Evolutionary conservation across 2,888 invertebrate genomes (phyloP), one percentile per base, ranked within the genome.

Genomic region (Ceraclea dissimilis): DNA sequence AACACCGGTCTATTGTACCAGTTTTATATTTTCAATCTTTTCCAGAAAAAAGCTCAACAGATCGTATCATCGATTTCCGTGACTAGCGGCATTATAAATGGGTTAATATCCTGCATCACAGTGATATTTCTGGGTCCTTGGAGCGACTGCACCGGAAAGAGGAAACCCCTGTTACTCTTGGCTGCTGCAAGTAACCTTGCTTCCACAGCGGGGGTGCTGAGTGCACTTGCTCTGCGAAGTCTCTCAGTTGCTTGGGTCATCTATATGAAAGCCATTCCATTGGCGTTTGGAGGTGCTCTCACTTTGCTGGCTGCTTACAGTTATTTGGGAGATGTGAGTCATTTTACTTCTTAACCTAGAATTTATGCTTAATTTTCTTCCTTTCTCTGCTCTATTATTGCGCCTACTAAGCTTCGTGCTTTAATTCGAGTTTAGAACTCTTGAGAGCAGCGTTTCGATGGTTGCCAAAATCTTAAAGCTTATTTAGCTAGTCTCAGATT

Each of bases 231-330:
- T 5, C 73, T 76, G 43, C 77, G 76, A 26, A 75, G 75, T 48
- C 74, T 76, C 0, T 67, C 68, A 0, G 74, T 76, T 0, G 64
- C 67, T 0, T 74, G 75, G 67, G 75, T 76, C 4, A 63, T 78
- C 16, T 78, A 76, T 57, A 66, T 69, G 8, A 74, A 76, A 2
- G 75, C 75, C 61, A 70, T 86, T 56, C 85, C 86, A 1, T 85
- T 87, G 77, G 86, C 86, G 57, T 71, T 82, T 31, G 82, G 84
- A 22, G 86, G 85, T 0, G 85, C 86, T 64, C 76, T 86, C 49
- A 78, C 87, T 72, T 79, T 87, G 61, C 86, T 88, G 73, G 85
- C 86, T 1, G 81, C 87, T 48, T 86, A 89, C 72, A 86, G 86
- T 68, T 87, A 90, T 68, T 82, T 90, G 54, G 86, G 85, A 18